phyloP scores from a whole-genome alignment of 2,113 vertebrate genomes.

The Pantherophis guttatus region DNA sequence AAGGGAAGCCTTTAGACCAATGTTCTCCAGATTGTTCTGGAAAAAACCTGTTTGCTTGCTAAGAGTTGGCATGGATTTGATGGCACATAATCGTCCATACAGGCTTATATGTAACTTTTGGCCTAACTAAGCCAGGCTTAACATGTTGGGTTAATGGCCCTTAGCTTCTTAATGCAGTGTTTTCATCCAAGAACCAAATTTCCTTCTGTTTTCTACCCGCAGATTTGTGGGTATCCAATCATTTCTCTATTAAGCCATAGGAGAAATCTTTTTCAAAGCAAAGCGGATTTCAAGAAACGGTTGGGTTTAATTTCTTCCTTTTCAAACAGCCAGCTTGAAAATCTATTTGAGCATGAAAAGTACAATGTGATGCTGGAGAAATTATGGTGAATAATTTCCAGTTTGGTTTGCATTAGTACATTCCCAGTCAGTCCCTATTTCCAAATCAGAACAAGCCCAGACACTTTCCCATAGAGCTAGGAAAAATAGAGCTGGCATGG shows the following conservation, averaged over 20 bases:
- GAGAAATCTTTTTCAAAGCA: neutral
- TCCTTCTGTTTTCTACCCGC: neutral
- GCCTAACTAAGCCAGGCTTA: neutral
- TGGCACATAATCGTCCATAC: neutral
- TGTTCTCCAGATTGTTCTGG: neutral
- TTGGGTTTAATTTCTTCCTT: neutral
- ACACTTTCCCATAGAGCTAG: neutral
- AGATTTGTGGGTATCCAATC: neutral
- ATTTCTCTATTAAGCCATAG: neutral
- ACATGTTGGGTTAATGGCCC: neutral
- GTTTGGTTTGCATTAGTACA: neutral
- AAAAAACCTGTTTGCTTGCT: neutral
- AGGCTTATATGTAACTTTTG: neutral
- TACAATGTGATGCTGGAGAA: neutral
- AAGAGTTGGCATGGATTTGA: neutral
- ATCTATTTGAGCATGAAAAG: neutral
- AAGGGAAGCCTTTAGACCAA: neutral
- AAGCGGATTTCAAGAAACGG: neutral
- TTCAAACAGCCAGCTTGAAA: neutral
- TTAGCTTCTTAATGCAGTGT: neutral
- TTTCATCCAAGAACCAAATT: neutral
- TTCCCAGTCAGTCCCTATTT: neutral
- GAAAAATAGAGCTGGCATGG: neutral
- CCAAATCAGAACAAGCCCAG: neutral
- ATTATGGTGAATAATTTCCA: neutral